Evolutionary conservation across 2,113 vertebrate genomes (phyloP).

Genomic region (Cyprinus carpio): DNA sequence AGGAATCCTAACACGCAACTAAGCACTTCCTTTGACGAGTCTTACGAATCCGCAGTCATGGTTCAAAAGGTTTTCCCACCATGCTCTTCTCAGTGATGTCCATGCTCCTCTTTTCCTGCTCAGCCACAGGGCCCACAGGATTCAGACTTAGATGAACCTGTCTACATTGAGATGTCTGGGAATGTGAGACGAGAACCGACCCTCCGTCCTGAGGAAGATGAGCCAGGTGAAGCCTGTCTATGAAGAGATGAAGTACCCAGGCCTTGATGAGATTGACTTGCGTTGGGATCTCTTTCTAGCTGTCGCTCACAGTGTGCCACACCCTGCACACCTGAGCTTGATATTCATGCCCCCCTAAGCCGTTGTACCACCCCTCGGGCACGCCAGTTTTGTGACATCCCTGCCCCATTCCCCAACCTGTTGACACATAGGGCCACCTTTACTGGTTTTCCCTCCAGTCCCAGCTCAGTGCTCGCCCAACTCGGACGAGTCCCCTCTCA

Average conservation of each 20-base stretch:
- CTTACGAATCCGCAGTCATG: constrained; percentile 87
- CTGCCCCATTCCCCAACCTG: constrained; percentile 95
- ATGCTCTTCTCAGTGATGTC: constrained; percentile 60
- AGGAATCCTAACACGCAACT: constrained; percentile 96
- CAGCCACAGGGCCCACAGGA: constrained; percentile 79
- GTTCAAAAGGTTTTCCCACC: constrained; percentile 74
- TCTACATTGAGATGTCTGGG: constrained; percentile 99
- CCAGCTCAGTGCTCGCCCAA: constrained; percentile 96
- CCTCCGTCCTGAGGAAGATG: constrained; percentile 76
- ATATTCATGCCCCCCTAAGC: constrained; percentile 75
- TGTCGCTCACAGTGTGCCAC: constrained; percentile 80
- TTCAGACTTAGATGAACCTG: constrained; percentile 91
- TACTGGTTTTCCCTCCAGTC: constrained; percentile 94
- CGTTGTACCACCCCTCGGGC: constrained; percentile 85
- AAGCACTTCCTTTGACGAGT: constrained; percentile 96
- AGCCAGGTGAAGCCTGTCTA: constrained; percentile 95
- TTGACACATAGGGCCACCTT: constrained; percentile 93
- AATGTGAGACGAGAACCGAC: constrained; percentile 79
- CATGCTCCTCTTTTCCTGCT: constrained; percentile 75
- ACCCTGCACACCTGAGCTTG: constrained; percentile 89
- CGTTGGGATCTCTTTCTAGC: constrained; percentile 81
- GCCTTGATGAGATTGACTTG: constrained; percentile 49
- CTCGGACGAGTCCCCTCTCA: constrained; percentile 96
- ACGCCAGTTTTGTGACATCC: constrained; percentile 91
- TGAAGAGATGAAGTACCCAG: constrained; percentile 93